Evolutionary conservation across 2,797 vertebrate species (phyloP).

Genomic region (Varecia variegata): DNA sequence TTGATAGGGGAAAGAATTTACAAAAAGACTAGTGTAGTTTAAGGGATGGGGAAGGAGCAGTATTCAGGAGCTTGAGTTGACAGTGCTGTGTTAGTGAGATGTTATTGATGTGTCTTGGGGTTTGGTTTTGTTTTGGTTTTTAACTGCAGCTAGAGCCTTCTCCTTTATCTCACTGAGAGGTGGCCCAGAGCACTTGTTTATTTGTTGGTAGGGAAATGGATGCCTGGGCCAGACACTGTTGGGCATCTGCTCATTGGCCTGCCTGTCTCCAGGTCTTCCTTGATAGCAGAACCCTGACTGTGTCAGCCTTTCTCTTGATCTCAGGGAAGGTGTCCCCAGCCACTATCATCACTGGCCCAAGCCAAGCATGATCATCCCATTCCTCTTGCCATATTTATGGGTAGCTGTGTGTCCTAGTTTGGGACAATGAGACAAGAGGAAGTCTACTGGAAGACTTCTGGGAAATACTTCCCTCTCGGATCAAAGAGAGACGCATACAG

Average conservation of each 20-base stretch:
- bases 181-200: not conserved
- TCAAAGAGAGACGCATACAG: not conserved
- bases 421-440: not conserved
- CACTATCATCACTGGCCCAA: not conserved
- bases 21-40: not conserved
- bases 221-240: not conserved
- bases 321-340: not conserved
- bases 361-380: not conserved
- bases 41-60: not conserved
- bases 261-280: not conserved
- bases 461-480: not conserved
- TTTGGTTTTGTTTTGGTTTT: conserved; percentile 1
- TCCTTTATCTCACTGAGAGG: not conserved
- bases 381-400: not conserved
- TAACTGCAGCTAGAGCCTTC: not conserved
- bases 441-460: not conserved
- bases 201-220: not conserved
- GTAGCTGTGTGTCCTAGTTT: not conserved
- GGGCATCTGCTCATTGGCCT: not conserved
- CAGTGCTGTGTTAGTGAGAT: not conserved
- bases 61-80: not conserved
- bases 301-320: not conserved
- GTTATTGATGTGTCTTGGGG: not conserved
- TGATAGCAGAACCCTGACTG: not conserved
- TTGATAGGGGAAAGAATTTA: not conserved